Conservation (phyloP, 1,140 invertebrate species). For the Helicoverpa armigera region DNA sequence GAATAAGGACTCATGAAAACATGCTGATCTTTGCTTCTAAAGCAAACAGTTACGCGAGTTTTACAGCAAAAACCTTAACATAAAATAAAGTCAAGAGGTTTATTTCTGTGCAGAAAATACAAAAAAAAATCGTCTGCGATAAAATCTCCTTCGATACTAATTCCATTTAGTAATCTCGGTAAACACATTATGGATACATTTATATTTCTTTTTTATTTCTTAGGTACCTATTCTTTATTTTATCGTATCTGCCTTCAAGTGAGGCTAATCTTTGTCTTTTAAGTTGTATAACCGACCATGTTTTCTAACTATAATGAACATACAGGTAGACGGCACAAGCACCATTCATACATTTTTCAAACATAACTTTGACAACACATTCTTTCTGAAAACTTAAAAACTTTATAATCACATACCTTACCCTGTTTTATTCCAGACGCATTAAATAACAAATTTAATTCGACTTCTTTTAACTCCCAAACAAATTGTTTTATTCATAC, state of each 20-base stretch:
- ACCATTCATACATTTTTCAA: not conserved
- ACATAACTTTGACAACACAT: conserved; percentile 2
- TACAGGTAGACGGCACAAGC: too few species aligned
- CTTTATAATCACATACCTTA: not conserved
- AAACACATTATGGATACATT: not conserved
- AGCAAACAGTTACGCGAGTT: too few species aligned
- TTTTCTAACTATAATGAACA: too few species aligned
- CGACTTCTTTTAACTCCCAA: conserved; percentile 26
- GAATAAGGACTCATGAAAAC: not conserved
- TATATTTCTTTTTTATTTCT: not conserved
- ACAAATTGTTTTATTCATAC: conserved; percentile 36
- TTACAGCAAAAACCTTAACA: too few species aligned
- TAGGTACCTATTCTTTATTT: not conserved
- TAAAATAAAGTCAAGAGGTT: too few species aligned
- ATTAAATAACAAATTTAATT: not conserved
- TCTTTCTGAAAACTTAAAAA: conserved; percentile 4
- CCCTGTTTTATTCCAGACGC: not conserved
- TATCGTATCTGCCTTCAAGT: not conserved
- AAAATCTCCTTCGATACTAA: too few species aligned
- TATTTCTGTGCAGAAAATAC: too few species aligned
- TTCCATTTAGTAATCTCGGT: not conserved
- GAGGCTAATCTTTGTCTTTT: not conserved
- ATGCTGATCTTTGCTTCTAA: not conserved
- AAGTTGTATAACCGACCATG: not conserved
- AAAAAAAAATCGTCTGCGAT: too few species aligned